Conservation (phyloP, 1,140 invertebrate species). For the Lucilia cuprina region DNA sequence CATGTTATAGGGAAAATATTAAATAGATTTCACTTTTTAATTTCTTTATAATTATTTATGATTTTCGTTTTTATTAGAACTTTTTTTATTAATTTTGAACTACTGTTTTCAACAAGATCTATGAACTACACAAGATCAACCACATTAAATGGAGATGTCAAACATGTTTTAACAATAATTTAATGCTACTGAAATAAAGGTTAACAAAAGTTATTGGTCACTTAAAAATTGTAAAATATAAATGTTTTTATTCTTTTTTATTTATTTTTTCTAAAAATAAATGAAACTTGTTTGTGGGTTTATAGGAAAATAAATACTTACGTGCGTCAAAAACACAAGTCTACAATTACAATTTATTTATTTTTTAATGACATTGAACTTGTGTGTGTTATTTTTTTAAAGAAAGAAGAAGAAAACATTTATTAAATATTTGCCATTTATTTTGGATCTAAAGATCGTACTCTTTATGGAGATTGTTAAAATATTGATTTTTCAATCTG, state of each 20-base stretch:
- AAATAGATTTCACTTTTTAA: no score
- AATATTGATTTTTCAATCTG: neutral
- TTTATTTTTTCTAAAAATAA: neutral
- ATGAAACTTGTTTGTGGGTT: neutral
- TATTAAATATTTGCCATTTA: neutral
- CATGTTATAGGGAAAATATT: no score
- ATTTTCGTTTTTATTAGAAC: no score
- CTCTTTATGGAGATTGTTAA: neutral
- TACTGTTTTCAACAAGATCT: neutral
- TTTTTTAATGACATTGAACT: neutral
- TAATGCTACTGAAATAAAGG: no score
- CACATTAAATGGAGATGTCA: neutral
- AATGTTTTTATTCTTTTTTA: neutral
- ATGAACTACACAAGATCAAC: neutral
- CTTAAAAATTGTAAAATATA: neutral
- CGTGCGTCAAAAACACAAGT: no score
- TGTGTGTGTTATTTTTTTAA: neutral
- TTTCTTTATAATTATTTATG: no score
- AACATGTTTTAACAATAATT: neutral
- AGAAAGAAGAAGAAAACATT: neutral
- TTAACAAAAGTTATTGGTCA: no score
- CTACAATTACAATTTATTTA: neutral
- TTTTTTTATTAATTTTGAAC: neutral
- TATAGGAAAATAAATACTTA: neutral
- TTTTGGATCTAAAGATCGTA: neutral